These are phyloP conservation scores for Papilio glaucus DNA, from an alignment of 1,140 invertebrate species.

Conservation along the genomic window DNA sequence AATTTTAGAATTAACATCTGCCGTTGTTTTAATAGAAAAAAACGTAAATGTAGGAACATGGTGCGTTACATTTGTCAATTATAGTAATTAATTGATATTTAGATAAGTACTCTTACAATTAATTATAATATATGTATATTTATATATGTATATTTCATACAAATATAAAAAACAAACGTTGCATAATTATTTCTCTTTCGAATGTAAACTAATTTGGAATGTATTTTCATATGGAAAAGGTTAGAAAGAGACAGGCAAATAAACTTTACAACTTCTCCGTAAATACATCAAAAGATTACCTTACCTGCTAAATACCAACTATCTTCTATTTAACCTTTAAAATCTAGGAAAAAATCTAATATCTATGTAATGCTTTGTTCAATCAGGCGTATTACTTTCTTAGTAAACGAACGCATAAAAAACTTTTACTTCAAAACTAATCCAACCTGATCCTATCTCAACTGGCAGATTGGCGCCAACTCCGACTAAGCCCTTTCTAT, in stretches of 20 bases:
- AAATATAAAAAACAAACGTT: no score
- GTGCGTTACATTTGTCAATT: not conserved
- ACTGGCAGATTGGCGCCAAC: constrained; percentile 2
- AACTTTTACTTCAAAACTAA: constrained; percentile 1
- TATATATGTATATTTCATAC: no score
- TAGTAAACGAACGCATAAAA: not conserved
- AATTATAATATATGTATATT: no score
- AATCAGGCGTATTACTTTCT: constrained; percentile 8
- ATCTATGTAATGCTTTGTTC: not conserved
- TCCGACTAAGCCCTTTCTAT: not conserved
- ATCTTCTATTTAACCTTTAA: not conserved
- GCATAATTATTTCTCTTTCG: not conserved
- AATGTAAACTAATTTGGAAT: not conserved
- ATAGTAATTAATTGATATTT: not conserved
- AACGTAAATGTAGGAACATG: not conserved
- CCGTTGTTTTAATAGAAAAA: constrained; percentile 39
- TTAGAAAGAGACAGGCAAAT: no score
- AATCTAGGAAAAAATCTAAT: not conserved
- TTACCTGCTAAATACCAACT: not conserved
- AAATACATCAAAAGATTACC: not conserved
- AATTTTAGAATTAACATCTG: constrained; percentile 56
- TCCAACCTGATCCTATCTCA: constrained; percentile 27
- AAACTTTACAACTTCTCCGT: no score
- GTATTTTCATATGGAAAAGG: no score
- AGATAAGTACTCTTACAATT: no score